Evolutionary conservation across 1,140 invertebrate genomes (phyloP), one percentile per base, ranked within the genome.

Genomic region (Drosophila saltans): DNA sequence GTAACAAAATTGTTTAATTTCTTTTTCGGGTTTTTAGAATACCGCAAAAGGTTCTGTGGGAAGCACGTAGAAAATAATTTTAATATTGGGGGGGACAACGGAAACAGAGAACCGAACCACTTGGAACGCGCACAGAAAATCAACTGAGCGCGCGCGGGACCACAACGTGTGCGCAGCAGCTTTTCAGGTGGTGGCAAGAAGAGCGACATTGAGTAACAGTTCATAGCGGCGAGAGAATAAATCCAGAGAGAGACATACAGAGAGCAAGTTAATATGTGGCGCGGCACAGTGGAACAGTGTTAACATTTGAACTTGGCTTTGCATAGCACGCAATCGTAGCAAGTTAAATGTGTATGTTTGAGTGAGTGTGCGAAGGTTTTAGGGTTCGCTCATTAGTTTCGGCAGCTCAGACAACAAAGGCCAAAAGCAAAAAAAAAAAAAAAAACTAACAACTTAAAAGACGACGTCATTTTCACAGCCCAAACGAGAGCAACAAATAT

Each of bases 281-380:
- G 43, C 57, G 36, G 33, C 43, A 43, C 26, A 60, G 43, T 56
- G 40, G 58, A 57, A 21, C 39, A 69, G 67, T 28, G 43, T 66
- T 41, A 85, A 86, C 82, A 68, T 81, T 86, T 85, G 75, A 85
- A 86, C 81, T 85, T 86, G 81, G 81, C 72, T 85, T 85, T n/a
- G 21, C 41, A 58, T 57, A 45, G 70, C 75, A 76, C 71, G 74
- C 81, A 75, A 75, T 64, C 52, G 30, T 9, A 10, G 24, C 36
- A 45, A 52, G 33, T 30, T n/a, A 10, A 9, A 10, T 43, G 55
- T 62, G 30, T 56, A n/a, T 48, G 65, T 65, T 30, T 58, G 56
- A 9, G 73, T 66, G 40, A 65, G 65, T 66, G 65, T 52, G 48
- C 48, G 36, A 28, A 24, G 16, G 48, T 11, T 30, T 65, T 36